Conservation (phyloP, 2,113 vertebrate species). For the Phodopus roborovskii region DNA sequence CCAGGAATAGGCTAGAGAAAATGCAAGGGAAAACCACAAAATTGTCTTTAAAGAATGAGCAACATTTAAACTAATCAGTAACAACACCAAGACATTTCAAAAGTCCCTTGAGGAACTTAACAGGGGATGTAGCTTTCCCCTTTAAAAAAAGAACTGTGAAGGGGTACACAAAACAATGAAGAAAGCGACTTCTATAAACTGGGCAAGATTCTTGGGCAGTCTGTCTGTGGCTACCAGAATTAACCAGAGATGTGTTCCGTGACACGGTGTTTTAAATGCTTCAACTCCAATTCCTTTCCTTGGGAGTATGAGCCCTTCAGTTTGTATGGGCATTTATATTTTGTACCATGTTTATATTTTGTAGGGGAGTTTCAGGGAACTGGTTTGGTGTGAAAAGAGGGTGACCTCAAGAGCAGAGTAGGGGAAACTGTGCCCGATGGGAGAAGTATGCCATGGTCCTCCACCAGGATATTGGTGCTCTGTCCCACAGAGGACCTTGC, state of each 20-base stretch:
- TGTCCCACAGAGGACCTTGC: neutral
- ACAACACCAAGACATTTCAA: neutral
- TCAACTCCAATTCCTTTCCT: neutral
- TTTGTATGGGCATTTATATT: neutral
- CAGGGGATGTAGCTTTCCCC: neutral
- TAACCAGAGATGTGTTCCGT: neutral
- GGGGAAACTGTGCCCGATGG: neutral
- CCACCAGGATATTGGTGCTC: accelerated
- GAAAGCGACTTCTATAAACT: neutral
- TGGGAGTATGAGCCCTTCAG: neutral
- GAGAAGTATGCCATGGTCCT: accelerated
- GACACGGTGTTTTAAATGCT: neutral
- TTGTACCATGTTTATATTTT: neutral
- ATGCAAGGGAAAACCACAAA: neutral
- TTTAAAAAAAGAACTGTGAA: neutral
- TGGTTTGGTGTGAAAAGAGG: accelerated
- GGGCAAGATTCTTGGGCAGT: neutral
- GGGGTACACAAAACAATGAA: neutral
- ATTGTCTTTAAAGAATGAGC: neutral
- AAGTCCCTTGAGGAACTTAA: neutral
- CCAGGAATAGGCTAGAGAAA: neutral
- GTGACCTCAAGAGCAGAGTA: neutral
- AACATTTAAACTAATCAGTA: neutral
- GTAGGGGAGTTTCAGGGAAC: neutral
- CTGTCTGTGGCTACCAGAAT: no score